Conservation (phyloP, 2,113 vertebrate genomes). For the Smithornis capensis region DNA sequence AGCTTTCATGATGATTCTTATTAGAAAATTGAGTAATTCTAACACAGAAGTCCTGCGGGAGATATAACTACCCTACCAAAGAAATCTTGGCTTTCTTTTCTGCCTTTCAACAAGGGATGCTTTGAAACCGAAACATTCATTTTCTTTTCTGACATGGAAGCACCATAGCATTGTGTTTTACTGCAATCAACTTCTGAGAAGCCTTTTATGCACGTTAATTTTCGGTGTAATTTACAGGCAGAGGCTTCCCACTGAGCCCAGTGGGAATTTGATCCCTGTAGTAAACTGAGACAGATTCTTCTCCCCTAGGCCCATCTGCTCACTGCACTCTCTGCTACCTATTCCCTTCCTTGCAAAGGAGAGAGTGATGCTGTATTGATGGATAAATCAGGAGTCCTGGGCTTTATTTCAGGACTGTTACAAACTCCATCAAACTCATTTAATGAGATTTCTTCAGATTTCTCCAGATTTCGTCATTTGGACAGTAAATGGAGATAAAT, state of each 20-base stretch:
- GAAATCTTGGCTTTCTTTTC: background rate
- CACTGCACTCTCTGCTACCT: background rate
- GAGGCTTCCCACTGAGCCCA: background rate
- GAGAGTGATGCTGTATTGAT: background rate
- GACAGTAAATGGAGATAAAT: background rate
- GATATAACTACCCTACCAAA: background rate
- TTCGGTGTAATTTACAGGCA: background rate
- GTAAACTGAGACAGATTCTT: background rate
- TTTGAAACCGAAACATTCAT: background rate
- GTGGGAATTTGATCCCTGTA: constrained; percentile 1
- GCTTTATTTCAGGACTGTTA: background rate
- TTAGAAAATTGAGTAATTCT: constrained; percentile 30
- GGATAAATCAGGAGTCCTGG: background rate
- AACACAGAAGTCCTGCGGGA: background rate
- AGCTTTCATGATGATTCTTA: constrained; percentile 1
- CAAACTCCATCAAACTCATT: background rate
- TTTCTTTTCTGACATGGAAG: background rate
- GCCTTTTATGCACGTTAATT: constrained; percentile 4
- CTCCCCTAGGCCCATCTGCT: background rate
- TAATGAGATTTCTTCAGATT: background rate
- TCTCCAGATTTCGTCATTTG: background rate
- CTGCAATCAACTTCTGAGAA: background rate
- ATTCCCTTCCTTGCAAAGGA: background rate
- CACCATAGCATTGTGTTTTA: background rate
- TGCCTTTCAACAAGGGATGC: background rate